phyloP scores from a whole-genome alignment of 2,113 vertebrate genomes.

The Ciconia maguari region DNA sequence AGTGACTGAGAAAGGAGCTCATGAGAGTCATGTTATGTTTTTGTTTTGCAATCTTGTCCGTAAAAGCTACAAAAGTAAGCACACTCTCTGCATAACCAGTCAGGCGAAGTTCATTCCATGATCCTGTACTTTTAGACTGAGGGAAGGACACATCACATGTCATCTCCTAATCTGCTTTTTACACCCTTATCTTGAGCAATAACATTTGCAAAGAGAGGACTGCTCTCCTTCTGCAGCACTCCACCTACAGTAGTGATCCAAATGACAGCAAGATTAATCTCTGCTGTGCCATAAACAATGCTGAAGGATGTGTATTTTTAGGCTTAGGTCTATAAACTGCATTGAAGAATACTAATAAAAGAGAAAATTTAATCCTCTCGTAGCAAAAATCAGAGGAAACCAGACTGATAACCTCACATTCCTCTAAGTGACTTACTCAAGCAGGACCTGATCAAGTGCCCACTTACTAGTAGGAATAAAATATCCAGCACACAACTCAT shows the following conservation, averaged over 20 bases:
- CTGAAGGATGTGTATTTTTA: neutral
- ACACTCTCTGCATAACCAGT: neutral
- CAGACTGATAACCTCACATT: neutral
- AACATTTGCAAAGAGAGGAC: conserved; percentile 52
- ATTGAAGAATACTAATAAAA: neutral
- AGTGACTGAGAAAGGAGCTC: conserved; percentile 82
- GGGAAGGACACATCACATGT: conserved; percentile 47
- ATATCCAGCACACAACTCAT: neutral
- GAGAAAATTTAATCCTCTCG: neutral
- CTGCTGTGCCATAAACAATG: neutral
- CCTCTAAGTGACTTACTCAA: neutral
- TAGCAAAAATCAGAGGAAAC: neutral
- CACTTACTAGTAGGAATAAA: neutral
- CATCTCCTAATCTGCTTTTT: conserved; percentile 45
- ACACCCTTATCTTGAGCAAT: conserved; percentile 66
- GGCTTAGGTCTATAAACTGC: neutral
- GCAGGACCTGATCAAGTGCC: neutral
- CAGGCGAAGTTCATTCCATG: conserved; percentile 35
- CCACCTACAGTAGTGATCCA: conserved; percentile 13
- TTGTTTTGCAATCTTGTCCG: neutral
- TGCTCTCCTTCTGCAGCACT: conserved; percentile 10
- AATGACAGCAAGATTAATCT: neutral
- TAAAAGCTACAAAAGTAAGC: neutral
- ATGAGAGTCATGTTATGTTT: conserved; percentile 47
- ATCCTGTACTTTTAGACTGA: conserved; percentile 66